A percentile compares a stretch with the other conserved stretches of the same genome.
Conservation (phyloP, 2,113 vertebrate species). For the Sinocyclocheilus grahami region DNA sequence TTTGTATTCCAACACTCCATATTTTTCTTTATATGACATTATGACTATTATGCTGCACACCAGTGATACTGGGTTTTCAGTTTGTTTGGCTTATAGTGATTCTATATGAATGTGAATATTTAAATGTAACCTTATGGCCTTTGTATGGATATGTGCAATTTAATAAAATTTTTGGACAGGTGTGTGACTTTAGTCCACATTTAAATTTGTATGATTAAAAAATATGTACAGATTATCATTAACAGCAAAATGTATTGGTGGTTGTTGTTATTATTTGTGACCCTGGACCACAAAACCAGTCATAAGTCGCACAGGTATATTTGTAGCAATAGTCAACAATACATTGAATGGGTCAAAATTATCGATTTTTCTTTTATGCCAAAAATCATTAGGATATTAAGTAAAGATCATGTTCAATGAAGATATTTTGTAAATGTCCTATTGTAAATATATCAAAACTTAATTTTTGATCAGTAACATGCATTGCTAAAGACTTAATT, state of each 20-base stretch:
- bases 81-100: background rate
- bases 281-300: too few relatives aligned
- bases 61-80: background rate
- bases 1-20: constrained; percentile 4
- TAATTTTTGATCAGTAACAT: too few relatives aligned
- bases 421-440: too few relatives aligned
- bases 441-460: too few relatives aligned
- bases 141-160: background rate
- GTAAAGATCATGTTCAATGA: too few relatives aligned
- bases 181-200: background rate
- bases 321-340: too few relatives aligned
- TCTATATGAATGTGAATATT: background rate
- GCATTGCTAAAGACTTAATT: too few relatives aligned
- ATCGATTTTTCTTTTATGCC: too few relatives aligned
- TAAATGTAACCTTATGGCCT: background rate
- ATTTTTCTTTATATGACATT: background rate
- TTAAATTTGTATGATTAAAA: background rate
- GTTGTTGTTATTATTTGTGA: background rate
- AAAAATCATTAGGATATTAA: too few relatives aligned
- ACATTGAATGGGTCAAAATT: too few relatives aligned
- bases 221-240: background rate
- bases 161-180: background rate
- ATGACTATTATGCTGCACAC: background rate
- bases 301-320: too few relatives aligned
- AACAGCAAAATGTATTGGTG: background rate